Percentiles rank a stretch among this genome's conserved stretches.
These are phyloP conservation scores for Penaeus monodon DNA, from an alignment of 2,888 invertebrate species.

Conservation along the genomic window DNA sequence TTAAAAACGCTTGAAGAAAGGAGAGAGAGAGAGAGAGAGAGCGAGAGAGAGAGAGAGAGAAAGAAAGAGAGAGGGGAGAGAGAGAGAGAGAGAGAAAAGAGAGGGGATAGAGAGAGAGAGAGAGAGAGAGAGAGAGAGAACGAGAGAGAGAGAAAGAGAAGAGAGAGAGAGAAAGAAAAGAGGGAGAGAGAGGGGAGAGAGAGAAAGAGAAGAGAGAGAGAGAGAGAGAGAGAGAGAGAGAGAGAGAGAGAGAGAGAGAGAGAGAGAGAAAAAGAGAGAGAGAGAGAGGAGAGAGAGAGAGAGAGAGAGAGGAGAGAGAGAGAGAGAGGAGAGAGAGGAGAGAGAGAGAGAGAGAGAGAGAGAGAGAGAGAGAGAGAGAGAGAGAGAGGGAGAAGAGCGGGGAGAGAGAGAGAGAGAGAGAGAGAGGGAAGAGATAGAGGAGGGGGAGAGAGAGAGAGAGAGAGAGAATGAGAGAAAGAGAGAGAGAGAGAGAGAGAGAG, in stretches of 20 bases:
- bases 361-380: background rate
- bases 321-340: background rate
- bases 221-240: background rate
- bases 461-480: no score
- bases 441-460: background rate
- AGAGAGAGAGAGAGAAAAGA: no score
- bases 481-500: no score
- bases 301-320: no score
- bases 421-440: background rate
- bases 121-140: background rate
- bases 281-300: background rate
- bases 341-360: background rate
- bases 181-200: background rate
- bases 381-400: no score
- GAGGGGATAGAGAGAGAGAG: conserved; percentile 13
- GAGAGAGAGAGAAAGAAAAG: background rate
- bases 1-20: no score
- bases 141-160: conserved; percentile 1
- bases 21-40: background rate
- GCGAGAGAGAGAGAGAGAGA: no score
- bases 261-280: conserved; percentile 6
- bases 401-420: background rate
- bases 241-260: no score
- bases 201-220: conserved; percentile 4
- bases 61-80: background rate